Base-by-base conservation (phyloP, 2,888 invertebrate genomes). In the Archips xylosteana region DNA sequence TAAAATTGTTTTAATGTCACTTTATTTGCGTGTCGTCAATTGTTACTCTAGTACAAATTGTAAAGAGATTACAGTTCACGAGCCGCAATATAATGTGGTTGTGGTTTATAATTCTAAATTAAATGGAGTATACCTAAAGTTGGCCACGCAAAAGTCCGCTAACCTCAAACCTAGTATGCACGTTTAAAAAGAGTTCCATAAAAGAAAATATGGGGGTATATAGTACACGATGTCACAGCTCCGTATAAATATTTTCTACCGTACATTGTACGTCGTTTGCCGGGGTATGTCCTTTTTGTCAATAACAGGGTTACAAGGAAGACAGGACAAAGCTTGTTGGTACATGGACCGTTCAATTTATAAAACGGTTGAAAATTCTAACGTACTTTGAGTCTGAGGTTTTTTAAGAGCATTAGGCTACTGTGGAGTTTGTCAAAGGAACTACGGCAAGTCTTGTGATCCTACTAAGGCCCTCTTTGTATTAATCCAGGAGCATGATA, bases 231-330 rank as follows among this genome's bases (percentile, higher is more conserved):
- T 23, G 49, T 49, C 4, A 49, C 8, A 54, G 51, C 51, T 9
- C 51, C 15, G 15, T 54, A 54, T 15, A 15, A 54, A 54, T 54
- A 54, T 54, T 54, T 54, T 15, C 51, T 54, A 15, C 51, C 23
- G 23, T 23, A 54, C 51, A 54, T 23, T 54, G 51, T 54, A 54
- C 61, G 61, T 4, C 47, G 47, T 60, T 60, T 71, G 59, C 42
- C 23, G 36, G 10, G 59, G n/a, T 59, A 42, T 45, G 45, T 45
- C 61, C 79, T 77, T 79, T 76, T 78, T 80, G 80, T 80, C 82
- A 76, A 76, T 83, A 84, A 85, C 84, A 81, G 78, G 75, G 78
- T 82, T 83, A 83, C 75, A 69, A 68, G 45, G 54, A 59, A 45
- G 54, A 70, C 61, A 45, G 62, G 45, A 60, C 69, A 74, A 74